These are phyloP conservation scores for Piprites chloris DNA, from an alignment of 2,113 vertebrate species.

Conservation along the genomic window DNA sequence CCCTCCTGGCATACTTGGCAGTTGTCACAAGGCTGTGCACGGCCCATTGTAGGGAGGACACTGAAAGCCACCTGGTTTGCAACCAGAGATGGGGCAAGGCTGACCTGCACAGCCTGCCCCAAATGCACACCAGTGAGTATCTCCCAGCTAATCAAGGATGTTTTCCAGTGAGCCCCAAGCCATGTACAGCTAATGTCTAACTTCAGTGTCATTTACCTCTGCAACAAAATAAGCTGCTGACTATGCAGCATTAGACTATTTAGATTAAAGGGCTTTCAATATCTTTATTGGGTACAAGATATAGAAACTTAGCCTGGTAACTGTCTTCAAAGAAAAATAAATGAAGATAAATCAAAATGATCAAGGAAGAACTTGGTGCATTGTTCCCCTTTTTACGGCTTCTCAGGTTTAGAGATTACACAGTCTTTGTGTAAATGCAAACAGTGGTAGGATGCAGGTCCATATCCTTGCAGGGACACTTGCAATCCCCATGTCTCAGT, in stretches of 20 bases:
- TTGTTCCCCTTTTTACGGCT: background rate
- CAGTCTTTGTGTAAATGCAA: background rate
- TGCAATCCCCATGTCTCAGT: background rate
- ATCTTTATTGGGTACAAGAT: conserved; percentile 36
- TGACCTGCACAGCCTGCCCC: background rate
- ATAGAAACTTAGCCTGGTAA: background rate
- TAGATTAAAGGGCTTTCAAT: conserved; percentile 30
- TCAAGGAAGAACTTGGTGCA: background rate
- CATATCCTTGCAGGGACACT: background rate
- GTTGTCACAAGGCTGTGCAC: background rate
- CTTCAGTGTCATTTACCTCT: background rate
- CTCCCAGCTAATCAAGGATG: background rate
- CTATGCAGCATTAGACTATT: conserved; percentile 8
- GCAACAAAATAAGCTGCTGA: background rate
- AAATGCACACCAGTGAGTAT: background rate
- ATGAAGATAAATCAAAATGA: background rate
- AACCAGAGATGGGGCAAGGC: background rate
- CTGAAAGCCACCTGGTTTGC: background rate
- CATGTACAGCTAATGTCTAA: background rate
- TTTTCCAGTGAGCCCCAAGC: background rate
- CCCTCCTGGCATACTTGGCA: fast-evolving
- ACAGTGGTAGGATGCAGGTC: background rate
- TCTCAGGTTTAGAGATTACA: background rate
- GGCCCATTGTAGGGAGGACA: background rate
- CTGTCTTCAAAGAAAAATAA: background rate